Base-by-base conservation (phyloP, 2,113 vertebrate genomes). In the Dromaius novaehollandiae region DNA sequence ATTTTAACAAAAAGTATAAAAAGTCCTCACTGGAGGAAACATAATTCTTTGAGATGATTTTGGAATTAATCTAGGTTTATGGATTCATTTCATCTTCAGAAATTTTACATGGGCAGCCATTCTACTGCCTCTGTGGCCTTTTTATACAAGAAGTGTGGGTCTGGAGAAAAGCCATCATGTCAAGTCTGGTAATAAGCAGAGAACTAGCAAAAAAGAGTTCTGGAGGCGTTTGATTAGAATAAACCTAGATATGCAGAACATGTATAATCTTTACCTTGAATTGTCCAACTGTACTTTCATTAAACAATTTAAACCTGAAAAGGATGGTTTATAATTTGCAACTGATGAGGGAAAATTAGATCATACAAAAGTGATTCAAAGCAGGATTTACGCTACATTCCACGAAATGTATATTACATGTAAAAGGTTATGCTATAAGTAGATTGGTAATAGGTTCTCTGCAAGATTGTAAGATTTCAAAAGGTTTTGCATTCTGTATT, bases 351-450 rank as follows among this genome's bases (percentile, higher is more conserved):
- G 44, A 76, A 86, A 66, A 82, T 24, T 21, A 55, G 13, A 36
- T 16, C 12, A 34, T 21, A 28, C 3, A 64, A 44, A 64, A 86
- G 32, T 34, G 17, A 38, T 13, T 73, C 15, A 81, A 76, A 84
- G 75, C 11, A 77, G 53, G 82, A 82, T 42, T 81, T 77, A 13
- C 32, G 28, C 34, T 18, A 30, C 5, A 6, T 22, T 68, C 13
- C 15, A 74, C 15, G 66, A 9, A 46, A 9, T 4, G 2, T 30
- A 19, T 1, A 0, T 50, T 51, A 40, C 17, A 50, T 5, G 51
- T 44, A 42, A 71, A 60, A 89, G 19, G 12, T 86, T n/a, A 26
- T 8, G 21, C 6, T 55, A 11, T 25, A 53, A 25, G 4, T 56
- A 53, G 7, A 18, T 42, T 58, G 19, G 6, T 30, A 56, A 74